phyloP scores from a whole-genome alignment of 1,140 invertebrate genomes.

The Hesperophylax magnus region DNA sequence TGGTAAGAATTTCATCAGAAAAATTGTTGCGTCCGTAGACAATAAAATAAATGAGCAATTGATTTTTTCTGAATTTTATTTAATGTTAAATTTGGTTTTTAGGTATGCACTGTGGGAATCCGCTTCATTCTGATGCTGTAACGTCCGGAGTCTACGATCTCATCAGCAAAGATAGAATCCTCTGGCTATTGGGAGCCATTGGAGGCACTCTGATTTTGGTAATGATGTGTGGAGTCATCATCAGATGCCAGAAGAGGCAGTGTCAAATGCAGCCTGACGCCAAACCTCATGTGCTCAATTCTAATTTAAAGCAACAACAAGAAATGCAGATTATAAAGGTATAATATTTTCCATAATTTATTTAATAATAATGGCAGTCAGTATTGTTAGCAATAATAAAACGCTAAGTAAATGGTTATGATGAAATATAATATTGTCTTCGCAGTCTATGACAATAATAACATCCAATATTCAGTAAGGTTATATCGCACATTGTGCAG shows the following conservation, averaged over 20 bases:
- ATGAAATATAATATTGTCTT: too few species aligned
- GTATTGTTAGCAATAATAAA: too few species aligned
- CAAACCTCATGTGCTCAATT: constrained; percentile 59
- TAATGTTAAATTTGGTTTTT: too few species aligned
- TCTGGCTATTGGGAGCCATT: constrained; percentile 47
- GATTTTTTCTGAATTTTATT: too few species aligned
- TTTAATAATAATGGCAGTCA: too few species aligned
- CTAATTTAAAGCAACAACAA: constrained; percentile 58
- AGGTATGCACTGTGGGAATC: constrained; percentile 71
- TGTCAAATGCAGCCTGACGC: constrained; percentile 40
- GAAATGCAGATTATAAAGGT: constrained; percentile 59
- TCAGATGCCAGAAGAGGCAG: constrained; percentile 51
- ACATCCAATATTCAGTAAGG: too few species aligned
- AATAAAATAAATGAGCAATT: not conserved
- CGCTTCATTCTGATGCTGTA: constrained; percentile 75
- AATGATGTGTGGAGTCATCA: constrained; percentile 46
- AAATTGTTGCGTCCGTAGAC: not conserved
- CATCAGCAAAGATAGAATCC: constrained; percentile 44
- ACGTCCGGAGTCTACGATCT: constrained; percentile 67
- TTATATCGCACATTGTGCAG: too few species aligned
- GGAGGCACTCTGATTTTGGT: constrained; percentile 48
- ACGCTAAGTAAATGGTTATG: too few species aligned
- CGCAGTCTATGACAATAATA: too few species aligned
- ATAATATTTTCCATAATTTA: too few species aligned
- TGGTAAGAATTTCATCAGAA: constrained; percentile 61